Conservation (phyloP, 2,797 vertebrate genomes). For the Gallinago stenura region DNA sequence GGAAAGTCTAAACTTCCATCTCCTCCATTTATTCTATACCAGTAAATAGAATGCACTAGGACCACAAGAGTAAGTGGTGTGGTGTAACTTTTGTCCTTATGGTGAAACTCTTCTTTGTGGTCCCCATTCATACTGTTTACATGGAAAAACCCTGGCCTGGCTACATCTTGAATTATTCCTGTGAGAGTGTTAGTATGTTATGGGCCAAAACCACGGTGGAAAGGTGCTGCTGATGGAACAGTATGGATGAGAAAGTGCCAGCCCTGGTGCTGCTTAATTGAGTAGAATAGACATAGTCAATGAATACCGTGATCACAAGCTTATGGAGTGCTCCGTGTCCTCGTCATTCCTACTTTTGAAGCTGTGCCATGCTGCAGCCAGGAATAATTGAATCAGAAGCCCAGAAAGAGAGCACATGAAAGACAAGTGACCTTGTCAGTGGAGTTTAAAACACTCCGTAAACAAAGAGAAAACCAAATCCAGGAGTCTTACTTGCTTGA, state of each 20-base stretch:
- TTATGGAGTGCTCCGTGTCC: neutral
- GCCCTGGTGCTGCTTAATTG: neutral
- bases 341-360: neutral
- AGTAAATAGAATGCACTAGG: neutral
- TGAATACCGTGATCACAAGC: neutral
- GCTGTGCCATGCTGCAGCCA: neutral
- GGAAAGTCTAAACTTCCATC: neutral
- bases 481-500: neutral
- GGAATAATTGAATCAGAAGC: neutral
- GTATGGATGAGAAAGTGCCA: neutral
- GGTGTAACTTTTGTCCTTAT: neutral
- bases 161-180: neutral
- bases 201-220: neutral
- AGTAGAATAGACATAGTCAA: neutral
- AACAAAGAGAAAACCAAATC: neutral
- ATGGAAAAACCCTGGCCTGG: neutral
- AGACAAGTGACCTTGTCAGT: neutral
- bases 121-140: neutral
- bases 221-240: neutral
- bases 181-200: neutral
- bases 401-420: neutral
- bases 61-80: neutral
- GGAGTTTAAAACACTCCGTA: neutral
- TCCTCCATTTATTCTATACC: neutral
- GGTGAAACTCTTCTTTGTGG: neutral